Conservation (phyloP, 2,888 invertebrate species). For the Cheilosia soror region DNA sequence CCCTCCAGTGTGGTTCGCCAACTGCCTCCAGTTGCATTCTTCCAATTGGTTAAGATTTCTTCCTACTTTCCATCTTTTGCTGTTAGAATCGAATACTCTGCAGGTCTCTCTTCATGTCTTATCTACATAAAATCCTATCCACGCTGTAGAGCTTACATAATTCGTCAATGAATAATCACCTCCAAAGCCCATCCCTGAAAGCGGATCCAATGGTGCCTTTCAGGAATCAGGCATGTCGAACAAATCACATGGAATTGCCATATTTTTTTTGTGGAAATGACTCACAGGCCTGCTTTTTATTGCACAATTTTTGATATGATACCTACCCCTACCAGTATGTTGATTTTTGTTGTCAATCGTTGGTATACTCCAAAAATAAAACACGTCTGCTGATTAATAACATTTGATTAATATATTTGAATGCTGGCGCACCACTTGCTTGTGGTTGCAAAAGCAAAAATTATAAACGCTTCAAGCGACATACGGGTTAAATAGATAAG, state of each 20-base stretch:
- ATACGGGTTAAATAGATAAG: slow-evolving; percentile 8
- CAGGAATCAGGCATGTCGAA: no score
- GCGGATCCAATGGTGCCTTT: no score
- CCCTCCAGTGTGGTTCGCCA: neutral
- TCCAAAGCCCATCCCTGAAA: no score
- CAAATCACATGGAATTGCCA: no score
- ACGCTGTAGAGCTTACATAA: no score
- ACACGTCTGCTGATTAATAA: slow-evolving; percentile 27
- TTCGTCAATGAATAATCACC: no score
- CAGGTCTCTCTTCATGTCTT: neutral
- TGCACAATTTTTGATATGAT: no score
- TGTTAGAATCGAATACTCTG: neutral
- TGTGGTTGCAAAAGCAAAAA: slow-evolving; percentile 32
- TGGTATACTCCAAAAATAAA: neutral
- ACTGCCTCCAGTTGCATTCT: neutral
- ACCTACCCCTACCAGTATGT: no score
- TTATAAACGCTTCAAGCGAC: slow-evolving; percentile 35
- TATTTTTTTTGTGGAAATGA: no score
- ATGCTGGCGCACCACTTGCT: slow-evolving; percentile 5
- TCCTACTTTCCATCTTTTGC: neutral
- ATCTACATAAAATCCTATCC: no score
- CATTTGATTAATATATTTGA: slow-evolving; percentile 52
- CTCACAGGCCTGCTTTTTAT: no score
- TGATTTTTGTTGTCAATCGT: no score
- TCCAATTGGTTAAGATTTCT: neutral